Evolutionary conservation across 2,888 invertebrate species (phyloP).

Genomic region (Achlya flavicornis): DNA sequence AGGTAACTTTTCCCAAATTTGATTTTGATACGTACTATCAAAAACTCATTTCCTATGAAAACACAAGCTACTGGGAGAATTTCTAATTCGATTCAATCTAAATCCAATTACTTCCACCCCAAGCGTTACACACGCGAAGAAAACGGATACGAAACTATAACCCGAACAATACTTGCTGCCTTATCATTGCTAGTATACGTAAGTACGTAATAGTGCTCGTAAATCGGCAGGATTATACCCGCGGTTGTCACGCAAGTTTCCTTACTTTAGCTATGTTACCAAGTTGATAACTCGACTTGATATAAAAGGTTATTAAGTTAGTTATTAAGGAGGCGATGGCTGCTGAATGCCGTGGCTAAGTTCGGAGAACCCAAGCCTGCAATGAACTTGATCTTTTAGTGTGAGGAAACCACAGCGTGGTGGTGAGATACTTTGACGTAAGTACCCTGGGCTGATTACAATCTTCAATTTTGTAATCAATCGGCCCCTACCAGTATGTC

Average conservation of each 20-base stretch:
- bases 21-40: conserved; percentile 77
- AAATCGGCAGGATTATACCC: conserved; percentile 41
- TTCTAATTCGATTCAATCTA: conserved; percentile 79
- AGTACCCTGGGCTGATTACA: too few relatives aligned
- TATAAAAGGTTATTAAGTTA: too few relatives aligned
- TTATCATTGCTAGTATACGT: conserved; percentile 25
- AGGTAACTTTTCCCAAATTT: conserved; percentile 52
- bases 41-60: conserved; percentile 75
- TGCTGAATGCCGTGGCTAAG: too few relatives aligned
- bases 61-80: conserved; percentile 73
- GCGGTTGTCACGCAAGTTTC: conserved; percentile 35
- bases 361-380: too few relatives aligned
- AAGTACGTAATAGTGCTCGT: conserved; percentile 29
- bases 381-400: too few relatives aligned
- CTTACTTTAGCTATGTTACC: conserved; percentile 28
- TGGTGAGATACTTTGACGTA: too few relatives aligned
- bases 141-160: conserved; percentile 48
- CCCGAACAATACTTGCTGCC: conserved; percentile 34
- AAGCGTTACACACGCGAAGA: conserved; percentile 58
- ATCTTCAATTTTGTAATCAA: too few relatives aligned
- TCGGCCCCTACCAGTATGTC: too few relatives aligned
- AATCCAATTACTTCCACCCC: conserved; percentile 76
- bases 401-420: too few relatives aligned
- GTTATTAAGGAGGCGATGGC: too few relatives aligned
- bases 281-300: not conserved